Conservation (phyloP, 2,113 vertebrate genomes). For the Pterocles burchelli region DNA sequence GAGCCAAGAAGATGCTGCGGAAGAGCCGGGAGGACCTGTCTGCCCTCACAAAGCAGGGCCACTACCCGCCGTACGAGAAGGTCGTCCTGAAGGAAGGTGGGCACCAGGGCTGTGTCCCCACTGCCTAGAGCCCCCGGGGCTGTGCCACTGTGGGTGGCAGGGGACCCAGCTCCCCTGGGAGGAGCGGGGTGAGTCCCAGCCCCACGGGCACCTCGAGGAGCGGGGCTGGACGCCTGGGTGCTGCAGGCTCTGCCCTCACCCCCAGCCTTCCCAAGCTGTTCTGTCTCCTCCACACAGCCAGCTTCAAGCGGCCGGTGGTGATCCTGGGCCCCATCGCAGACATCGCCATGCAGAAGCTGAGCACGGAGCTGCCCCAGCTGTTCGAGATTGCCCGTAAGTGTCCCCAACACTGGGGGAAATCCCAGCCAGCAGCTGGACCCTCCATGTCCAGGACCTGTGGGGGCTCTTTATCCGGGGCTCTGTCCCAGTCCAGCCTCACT, state of each 20-base stretch:
- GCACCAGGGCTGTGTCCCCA: background rate
- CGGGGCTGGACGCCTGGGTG: fast-evolving
- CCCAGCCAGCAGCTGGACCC: background rate
- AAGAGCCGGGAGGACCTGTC: constrained; percentile 90
- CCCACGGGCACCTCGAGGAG: fast-evolving
- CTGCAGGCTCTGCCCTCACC: background rate
- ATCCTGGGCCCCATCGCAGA: constrained; percentile 95
- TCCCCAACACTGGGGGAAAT: fast-evolving
- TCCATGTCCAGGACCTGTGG: background rate
- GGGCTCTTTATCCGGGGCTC: background rate
- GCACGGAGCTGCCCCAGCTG: constrained; percentile 82
- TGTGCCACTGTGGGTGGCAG: background rate
- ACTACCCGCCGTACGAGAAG: constrained; percentile 90
- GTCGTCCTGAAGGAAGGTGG: constrained; percentile 92
- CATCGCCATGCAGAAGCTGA: constrained; percentile 91
- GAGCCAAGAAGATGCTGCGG: constrained; percentile 85
- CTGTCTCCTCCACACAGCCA: constrained; percentile 77
- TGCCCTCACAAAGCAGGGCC: constrained; percentile 91
- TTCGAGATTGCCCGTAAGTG: constrained; percentile 89
- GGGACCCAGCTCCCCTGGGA: background rate
- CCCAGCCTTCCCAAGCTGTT: background rate
- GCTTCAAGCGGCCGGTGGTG: constrained; percentile 93
- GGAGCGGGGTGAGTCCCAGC: background rate
- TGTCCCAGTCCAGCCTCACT: background rate
- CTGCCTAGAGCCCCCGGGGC: background rate